These are phyloP conservation scores for Aldabrachelys gigantea DNA, from an alignment of 2,113 vertebrate genomes.

Conservation along the genomic window DNA sequence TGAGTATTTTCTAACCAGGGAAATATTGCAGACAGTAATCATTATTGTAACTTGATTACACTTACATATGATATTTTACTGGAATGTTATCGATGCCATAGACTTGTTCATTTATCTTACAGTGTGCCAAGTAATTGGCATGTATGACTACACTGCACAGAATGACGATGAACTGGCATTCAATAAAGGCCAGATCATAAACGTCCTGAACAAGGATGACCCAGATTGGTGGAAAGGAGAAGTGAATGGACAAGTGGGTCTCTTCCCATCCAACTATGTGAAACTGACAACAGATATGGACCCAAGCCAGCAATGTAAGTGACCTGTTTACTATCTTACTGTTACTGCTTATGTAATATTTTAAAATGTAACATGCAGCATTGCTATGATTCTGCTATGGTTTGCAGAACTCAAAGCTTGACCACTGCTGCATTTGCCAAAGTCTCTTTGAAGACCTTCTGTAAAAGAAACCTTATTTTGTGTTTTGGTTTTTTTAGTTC, in stretches of 20 bases:
- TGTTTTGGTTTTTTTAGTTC: constrained; percentile 69
- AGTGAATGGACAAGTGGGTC: constrained; percentile 92
- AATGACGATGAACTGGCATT: constrained; percentile 99
- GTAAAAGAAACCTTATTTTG: constrained; percentile 68
- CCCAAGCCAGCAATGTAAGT: constrained; percentile 99
- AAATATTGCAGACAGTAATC: not conserved
- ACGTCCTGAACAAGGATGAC: constrained; percentile 95
- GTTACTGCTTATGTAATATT: constrained; percentile 38
- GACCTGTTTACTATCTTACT: constrained; percentile 38
- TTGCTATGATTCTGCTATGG: constrained; percentile 78
- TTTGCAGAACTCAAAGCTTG: constrained; percentile 73
- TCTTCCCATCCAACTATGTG: constrained; percentile 99
- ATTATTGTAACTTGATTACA: accelerated
- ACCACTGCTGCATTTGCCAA: constrained; percentile 71
- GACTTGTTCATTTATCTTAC: constrained; percentile 60
- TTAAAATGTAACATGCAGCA: constrained; percentile 77
- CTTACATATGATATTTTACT: not conserved
- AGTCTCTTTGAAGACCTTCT: constrained; percentile 88
- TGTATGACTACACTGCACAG: constrained; percentile 98
- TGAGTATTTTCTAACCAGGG: not conserved
- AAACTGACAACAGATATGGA: constrained; percentile 97
- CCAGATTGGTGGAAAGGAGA: constrained; percentile 99
- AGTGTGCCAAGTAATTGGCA: constrained; percentile 99
- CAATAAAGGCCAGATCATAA: constrained; percentile 97
- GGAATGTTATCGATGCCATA: not conserved